phyloP scores from a whole-genome alignment of 2,113 vertebrate species.

The Holacanthus passer region DNA sequence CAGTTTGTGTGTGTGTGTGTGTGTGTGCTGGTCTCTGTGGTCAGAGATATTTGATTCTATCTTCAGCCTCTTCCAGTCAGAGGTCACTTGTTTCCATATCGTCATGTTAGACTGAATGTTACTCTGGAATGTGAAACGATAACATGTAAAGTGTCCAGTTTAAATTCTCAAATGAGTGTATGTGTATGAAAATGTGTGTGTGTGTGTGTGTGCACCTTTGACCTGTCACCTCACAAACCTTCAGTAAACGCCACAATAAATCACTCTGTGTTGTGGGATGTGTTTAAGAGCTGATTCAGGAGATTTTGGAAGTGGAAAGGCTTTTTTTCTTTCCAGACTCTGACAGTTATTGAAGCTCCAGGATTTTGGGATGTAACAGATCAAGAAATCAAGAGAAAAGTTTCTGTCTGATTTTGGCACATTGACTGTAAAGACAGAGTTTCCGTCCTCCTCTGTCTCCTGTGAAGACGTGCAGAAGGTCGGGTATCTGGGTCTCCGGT shows the following conservation, averaged over 20 bases:
- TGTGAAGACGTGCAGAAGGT: not conserved
- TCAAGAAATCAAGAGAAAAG: not conserved
- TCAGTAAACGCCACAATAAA: not conserved
- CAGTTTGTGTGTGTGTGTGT: not conserved
- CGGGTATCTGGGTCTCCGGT: not conserved
- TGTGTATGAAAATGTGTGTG: not conserved
- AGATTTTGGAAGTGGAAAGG: too few species aligned
- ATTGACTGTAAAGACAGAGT: not conserved
- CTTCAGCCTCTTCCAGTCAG: constrained; percentile 4
- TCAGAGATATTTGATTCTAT: not conserved
- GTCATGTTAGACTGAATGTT: not conserved
- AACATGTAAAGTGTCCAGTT: not conserved
- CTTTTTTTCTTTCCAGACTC: not conserved
- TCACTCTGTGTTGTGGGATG: not conserved
- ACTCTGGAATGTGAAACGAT: constrained; percentile 11
- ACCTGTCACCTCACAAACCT: not conserved
- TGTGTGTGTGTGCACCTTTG: not conserved
- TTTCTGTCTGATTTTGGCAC: not conserved
- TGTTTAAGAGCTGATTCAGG: too few species aligned
- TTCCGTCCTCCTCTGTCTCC: not conserved
- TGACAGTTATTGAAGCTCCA: not conserved
- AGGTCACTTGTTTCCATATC: constrained; percentile 17
- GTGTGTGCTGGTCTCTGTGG: not conserved
- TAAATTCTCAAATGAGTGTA: not conserved
- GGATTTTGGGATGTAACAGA: not conserved